Percentiles rank a stretch among this genome's conserved stretches.
Evolutionary conservation across 2,888 invertebrate genomes (phyloP).

Genomic region (Spodoptera littoralis): DNA sequence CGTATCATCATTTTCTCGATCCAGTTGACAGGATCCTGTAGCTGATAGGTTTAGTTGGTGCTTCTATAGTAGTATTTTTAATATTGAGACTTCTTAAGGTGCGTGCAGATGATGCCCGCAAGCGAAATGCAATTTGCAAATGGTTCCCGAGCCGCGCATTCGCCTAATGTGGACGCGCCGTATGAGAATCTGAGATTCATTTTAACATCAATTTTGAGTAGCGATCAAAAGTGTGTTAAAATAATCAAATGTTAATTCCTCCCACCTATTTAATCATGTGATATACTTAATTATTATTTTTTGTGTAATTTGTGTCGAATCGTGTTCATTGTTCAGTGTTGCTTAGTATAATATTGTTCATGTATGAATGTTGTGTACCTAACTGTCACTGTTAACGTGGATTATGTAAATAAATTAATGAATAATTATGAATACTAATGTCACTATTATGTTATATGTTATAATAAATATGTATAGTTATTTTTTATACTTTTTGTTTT

Average conservation of each 20-base stretch:
- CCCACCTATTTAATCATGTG: slow-evolving; percentile 67
- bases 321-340: slow-evolving; percentile 33
- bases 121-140: too few species aligned
- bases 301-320: slow-evolving; percentile 18
- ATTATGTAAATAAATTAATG: slow-evolving; percentile 38
- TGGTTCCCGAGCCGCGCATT: too few species aligned
- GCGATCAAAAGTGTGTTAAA: slow-evolving; percentile 8
- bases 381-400: slow-evolving; percentile 29
- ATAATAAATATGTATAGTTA: slow-evolving; percentile 48
- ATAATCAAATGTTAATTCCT: slow-evolving; percentile 24
- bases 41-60: too few species aligned
- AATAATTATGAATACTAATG: slow-evolving; percentile 32
- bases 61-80: too few species aligned
- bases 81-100: too few species aligned
- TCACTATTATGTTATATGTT: slow-evolving; percentile 48
- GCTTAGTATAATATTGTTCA: not conserved
- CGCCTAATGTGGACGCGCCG: too few species aligned
- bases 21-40: too few species aligned
- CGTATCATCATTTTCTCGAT: too few species aligned
- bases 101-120: too few species aligned
- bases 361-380: slow-evolving; percentile 31
- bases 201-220: not conserved
- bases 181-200: too few species aligned
- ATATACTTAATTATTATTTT: slow-evolving; percentile 54
- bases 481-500: slow-evolving; percentile 27